phyloP scores from a whole-genome alignment of 2,113 vertebrate species.

The Copsychus sechellarum region DNA sequence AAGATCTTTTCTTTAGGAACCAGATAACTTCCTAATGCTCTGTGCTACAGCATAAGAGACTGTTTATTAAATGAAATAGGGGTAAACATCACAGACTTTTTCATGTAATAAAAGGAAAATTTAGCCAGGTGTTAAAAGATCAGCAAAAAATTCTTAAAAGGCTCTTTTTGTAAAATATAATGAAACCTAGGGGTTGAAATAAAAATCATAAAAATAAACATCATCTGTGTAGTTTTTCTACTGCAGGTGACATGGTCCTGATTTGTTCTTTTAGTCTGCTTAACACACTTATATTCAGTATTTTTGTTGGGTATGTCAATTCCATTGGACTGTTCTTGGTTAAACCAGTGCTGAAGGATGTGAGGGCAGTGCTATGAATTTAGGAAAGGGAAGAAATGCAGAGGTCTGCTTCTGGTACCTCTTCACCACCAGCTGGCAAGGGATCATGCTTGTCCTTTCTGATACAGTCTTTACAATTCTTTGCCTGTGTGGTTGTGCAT shows the following conservation, averaged over 20 bases:
- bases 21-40: neutral
- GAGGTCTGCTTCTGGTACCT: neutral
- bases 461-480: neutral
- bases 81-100: neutral
- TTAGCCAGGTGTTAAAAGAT: neutral
- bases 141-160: neutral
- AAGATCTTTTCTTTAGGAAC: neutral
- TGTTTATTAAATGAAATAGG: neutral
- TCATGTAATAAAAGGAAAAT: neutral
- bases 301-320: neutral
- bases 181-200: neutral
- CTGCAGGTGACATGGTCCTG: neutral
- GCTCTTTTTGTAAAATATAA: fast-evolving
- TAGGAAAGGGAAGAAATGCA: neutral
- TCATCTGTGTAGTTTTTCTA: neutral
- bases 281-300: neutral
- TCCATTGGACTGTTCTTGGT: neutral
- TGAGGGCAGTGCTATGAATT: neutral
- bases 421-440: neutral
- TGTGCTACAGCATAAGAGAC: neutral
- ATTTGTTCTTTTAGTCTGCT: neutral
- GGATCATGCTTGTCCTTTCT: neutral
- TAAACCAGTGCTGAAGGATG: neutral
- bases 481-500: neutral
- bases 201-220: neutral